Percentiles rank a stretch among this genome's conserved stretches.
Conservation (phyloP, 2,113 vertebrate species). For the Heterotis niloticus region DNA sequence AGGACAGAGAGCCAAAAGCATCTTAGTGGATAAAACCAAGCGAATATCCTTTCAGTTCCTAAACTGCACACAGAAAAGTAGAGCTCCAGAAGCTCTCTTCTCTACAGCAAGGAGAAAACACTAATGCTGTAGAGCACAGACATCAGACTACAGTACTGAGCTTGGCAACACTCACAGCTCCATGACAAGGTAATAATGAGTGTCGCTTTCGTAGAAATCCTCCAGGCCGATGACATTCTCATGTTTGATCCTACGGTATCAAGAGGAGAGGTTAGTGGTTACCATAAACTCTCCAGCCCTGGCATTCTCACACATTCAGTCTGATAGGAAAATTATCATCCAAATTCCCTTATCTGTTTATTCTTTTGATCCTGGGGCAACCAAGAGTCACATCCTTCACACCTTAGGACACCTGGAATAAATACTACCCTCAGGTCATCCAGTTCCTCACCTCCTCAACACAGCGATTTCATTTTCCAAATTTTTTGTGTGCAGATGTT, state of each 20-base stretch:
- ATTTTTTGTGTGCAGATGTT: conserved; percentile 75
- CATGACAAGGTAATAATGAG: conserved; percentile 95
- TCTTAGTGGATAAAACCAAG: not conserved
- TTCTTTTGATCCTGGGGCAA: no score
- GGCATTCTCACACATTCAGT: not conserved
- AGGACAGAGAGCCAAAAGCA: conserved; percentile 13
- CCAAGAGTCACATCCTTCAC: not conserved
- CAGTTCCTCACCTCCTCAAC: conserved; percentile 76
- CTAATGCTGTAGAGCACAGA: not conserved
- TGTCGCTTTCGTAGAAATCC: conserved; percentile 87
- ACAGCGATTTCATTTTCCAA: conserved; percentile 91
- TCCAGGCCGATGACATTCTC: conserved; percentile 89
- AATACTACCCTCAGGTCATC: not conserved
- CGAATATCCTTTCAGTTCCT: not conserved
- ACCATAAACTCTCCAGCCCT: not conserved
- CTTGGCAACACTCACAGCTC: conserved; percentile 78
- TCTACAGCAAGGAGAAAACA: not conserved
- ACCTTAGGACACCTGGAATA: not conserved
- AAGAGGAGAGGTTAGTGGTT: conserved; percentile 15
- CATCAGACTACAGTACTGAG: not conserved
- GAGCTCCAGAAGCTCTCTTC: not conserved
- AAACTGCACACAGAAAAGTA: not conserved
- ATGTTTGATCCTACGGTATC: conserved; percentile 80
- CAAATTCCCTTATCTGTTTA: not conserved
- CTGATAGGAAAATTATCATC: not conserved